Base-by-base conservation (phyloP, 2,113 vertebrate genomes). In the Fregata magnificens region DNA sequence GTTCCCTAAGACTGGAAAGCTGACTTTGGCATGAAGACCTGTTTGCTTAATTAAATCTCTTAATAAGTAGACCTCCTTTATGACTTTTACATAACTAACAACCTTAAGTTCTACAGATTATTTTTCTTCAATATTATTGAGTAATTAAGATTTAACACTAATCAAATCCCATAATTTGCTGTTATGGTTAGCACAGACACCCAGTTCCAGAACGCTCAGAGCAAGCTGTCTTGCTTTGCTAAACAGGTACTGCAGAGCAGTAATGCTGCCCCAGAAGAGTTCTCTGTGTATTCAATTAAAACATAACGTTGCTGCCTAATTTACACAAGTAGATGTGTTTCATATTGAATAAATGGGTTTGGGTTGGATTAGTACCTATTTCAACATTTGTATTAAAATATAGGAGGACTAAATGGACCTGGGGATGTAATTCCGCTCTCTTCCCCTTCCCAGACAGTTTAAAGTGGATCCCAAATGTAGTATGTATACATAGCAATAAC, bases 141-240 rank as follows among this genome's bases (percentile, higher is more conserved):
- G 87, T 86, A 96, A 96, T 96, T 97, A 97, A 65, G 79, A 79
- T 95, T 97, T 94, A 82, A 93, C 94, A 92, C 77, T 95, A 95
- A 96, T 90, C 49, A 95, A 93, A 92, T 90, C 21, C 21, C 19
- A 45, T 90, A 9, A 82, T 96, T 95, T 79, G 53, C 32, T 59
- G 21, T 90, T 95, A 95, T 6, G 7, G 47, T 74, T 90, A 90
- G 69, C 91, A 90, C 34, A 65, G 40, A 89, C 34, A 81, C 34
- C 67, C 8, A 5, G 28, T 79, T 96, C 40, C 29, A 56, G 82
- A 77, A 80, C 4, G 3, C 78, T 94, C 86, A 87, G 14, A 79
- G 56, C 92, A 72, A 95, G 44, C n/a, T 77, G 22, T 69, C 69
- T 93, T 88, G 45, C 53, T 93, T 86, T 86, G 72, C 66, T 96